Base-by-base conservation (phyloP, 2,888 invertebrate genomes). In the Leptopilina myrica region DNA sequence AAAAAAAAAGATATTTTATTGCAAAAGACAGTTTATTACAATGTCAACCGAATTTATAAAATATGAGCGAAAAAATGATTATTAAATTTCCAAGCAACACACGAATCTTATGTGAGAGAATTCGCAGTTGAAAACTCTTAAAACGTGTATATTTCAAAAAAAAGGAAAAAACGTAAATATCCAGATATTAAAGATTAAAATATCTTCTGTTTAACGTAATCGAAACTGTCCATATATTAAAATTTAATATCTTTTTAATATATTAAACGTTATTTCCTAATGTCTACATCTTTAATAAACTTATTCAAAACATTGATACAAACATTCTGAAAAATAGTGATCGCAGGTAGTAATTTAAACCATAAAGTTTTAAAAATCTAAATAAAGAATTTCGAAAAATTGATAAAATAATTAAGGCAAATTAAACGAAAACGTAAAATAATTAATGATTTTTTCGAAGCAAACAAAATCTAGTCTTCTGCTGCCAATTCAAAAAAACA, bases 71-170 rank as follows among this genome's bases (percentile, higher is more conserved):
- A 77, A 20, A 73, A 76, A 65, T 78, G 83, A 83, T 87, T 79
- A 82, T 81, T 77, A 85, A 84, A 84, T 85, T 83, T 78, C 82
- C 83, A 84, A 83, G 80, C 85, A 65, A 86, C 78, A 86, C 77
- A 85, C 85, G 83, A 80, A 85, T 85, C 81, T 83, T 81, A 83
- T 80, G 9, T 62, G 81, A 86, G 88, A 85, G 87, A 85, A 89
- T 90, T 86, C 86, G 89, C 87, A 83, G 86, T 77, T 83, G 88
- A 78, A 88, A 84, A 85, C 88, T 88, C 82, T 81, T 6, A 7
- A 12, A 49, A 49, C 11, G 4, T 49, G 12, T 49, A 43, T 6
- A n/a, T 56, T n/a, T 69, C 7, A 0, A 43, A 43, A 8, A 43
- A 43, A 43, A 43, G 6, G 1, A 43, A 43, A 8, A 43, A 7